These are phyloP conservation scores for Rhopalosiphum nymphaeae DNA, from an alignment of 2,888 invertebrate species.

Conservation along the genomic window DNA sequence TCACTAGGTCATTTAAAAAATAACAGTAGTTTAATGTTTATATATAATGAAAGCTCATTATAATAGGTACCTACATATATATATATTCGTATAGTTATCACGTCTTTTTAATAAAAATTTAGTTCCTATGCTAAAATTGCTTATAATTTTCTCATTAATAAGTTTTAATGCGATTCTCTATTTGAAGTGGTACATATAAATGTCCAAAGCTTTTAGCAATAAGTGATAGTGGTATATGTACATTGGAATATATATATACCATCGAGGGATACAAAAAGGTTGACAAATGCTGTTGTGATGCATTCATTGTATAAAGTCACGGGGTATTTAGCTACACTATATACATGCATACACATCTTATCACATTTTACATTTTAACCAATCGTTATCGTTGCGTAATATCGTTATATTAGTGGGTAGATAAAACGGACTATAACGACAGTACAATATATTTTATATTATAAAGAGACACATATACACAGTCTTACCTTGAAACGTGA, in stretches of 20 bases:
- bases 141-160: neutral
- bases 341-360: neutral
- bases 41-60: neutral
- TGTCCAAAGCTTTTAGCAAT: neutral
- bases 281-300: neutral
- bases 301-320: neutral
- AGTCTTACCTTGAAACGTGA: constrained; percentile 58
- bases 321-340: neutral
- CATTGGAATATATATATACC: neutral
- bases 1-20: neutral
- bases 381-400: neutral
- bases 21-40: neutral
- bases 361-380: neutral
- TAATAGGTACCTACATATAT: neutral
- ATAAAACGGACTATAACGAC: neutral
- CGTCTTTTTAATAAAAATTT: neutral
- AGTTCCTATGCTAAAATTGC: neutral
- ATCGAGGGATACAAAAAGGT: neutral
- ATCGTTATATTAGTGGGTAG: neutral
- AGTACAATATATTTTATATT: neutral
- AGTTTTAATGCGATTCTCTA: neutral
- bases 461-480: neutral
- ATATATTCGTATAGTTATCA: neutral
- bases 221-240: neutral
- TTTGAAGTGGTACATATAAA: neutral